Base-by-base conservation (phyloP, 2,797 vertebrate genomes). In the Pelodytes ibericus region DNA sequence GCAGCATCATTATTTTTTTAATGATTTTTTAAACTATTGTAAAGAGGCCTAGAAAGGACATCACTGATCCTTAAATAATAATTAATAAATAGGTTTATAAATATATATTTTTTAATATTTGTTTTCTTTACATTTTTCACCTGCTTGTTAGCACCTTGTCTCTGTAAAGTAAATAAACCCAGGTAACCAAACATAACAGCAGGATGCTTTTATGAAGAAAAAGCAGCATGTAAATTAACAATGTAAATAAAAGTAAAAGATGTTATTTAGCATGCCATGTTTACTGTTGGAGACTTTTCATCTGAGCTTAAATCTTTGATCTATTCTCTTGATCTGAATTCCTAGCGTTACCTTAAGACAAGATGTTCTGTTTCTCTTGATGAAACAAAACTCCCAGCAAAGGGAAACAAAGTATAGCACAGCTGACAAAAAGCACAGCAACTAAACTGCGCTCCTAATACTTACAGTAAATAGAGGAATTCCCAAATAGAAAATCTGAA, bases 241-340 rank as follows among this genome's bases (percentile, higher is more conserved):
- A 81, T 82, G 80, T 85, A 84, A 85, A 86, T 87, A 86, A 77
- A 84, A 83, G 78, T 75, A 82, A 77, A 82, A 65, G 83, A 85
- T 81, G 82, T 81, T 84, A 83, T 15, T 83, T 84, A 79, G 66
- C 75, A 80, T 81, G 81, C 85, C 81, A 84, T 82, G 30, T 83
- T 79, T 75, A 5, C 56, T 74, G 77, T 64, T 71, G 80, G 76
- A 74, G 77, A 80, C 58, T 80, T 88, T 89, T 89, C 84, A 89
- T 87, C 84, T 85, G 44, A 80, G 79, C 81, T 84, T 82, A 83
- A 80, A 0, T 53, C 84, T 87, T 86, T 88, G 87, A 87, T 87
- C 81, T 30, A 0, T 81, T 84, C 79, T 76, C 80, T 41, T 15
- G 84, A 84, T 74, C 25, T 0, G 80, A 82, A 73, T 81, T n/a